Evolutionary conservation across 2,797 vertebrate genomes (phyloP).

Genomic region (Adelosebastes latens): DNA sequence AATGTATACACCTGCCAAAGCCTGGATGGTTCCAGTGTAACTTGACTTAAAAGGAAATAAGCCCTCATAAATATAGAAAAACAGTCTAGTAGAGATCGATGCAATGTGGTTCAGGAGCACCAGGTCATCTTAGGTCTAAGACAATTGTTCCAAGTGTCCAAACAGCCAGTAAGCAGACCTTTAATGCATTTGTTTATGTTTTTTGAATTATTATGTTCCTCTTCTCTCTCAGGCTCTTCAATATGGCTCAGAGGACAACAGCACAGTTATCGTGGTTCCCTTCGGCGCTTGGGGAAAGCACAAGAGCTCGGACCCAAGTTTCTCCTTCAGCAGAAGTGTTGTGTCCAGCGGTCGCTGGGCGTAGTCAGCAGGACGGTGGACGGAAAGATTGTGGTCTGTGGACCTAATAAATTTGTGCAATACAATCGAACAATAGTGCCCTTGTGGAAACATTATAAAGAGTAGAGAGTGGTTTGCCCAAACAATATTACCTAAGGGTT

Average conservation of each 20-base stretch:
- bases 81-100: neutral
- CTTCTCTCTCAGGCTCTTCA: constrained; percentile 86
- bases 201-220: neutral
- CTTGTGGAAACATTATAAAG: constrained; percentile 20
- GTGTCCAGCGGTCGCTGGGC: constrained; percentile 96
- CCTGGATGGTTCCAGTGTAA: neutral
- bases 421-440: constrained; percentile 55
- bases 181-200: neutral
- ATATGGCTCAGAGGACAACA: constrained; percentile 97
- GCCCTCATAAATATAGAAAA: neutral
- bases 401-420: constrained; percentile 76
- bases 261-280: constrained; percentile 92
- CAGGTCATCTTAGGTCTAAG: neutral
- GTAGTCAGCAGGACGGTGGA: constrained; percentile 61
- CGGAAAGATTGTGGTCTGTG: constrained; percentile 11
- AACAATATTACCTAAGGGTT: constrained; percentile 16
- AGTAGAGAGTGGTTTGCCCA: constrained; percentile 21
- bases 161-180: neutral
- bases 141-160: neutral
- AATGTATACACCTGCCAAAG: neutral
- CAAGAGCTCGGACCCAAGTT: constrained; percentile 86
- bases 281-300: constrained; percentile 98
- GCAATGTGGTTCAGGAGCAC: neutral
- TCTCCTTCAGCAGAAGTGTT: constrained; percentile 96
- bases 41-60: neutral